Evolutionary conservation across 2,797 vertebrate genomes (phyloP).

Genomic region (Pseudochaenichthys georgianus): DNA sequence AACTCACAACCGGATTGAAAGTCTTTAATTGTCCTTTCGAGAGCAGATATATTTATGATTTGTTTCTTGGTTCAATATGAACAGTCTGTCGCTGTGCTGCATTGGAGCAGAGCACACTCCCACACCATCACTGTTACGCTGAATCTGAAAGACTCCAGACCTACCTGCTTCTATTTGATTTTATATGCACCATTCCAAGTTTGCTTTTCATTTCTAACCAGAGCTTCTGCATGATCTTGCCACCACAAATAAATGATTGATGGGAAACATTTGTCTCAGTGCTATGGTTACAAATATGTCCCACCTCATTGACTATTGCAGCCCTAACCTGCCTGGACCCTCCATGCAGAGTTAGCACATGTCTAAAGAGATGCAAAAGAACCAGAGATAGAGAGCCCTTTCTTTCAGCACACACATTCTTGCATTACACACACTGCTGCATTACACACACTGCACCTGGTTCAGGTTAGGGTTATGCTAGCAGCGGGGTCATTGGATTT

Average conservation of each 20-base stretch:
- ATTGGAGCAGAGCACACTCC: constrained; percentile 47
- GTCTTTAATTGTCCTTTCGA: constrained; percentile 30
- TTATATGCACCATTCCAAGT: constrained; percentile 55
- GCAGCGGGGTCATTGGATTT: no score
- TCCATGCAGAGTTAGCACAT: background rate
- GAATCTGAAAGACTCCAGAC: constrained; percentile 8
- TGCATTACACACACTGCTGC: no score
- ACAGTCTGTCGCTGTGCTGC: constrained; percentile 63
- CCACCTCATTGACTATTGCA: background rate
- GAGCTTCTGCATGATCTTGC: constrained; percentile 77
- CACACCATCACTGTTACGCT: constrained; percentile 30
- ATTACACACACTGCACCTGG: no score
- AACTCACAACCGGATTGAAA: constrained; percentile 32
- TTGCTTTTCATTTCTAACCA: constrained; percentile 29
- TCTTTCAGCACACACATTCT: no score
- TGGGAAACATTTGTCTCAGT: constrained; percentile 62
- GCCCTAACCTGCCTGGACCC: no score
- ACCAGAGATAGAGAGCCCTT: no score
- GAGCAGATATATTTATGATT: constrained; percentile 66
- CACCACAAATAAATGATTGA: constrained; percentile 80
- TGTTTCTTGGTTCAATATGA: constrained; percentile 52
- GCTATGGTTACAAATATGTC: constrained; percentile 18
- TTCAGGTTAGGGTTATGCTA: no score
- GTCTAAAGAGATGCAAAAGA: no score
- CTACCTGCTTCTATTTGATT: constrained; percentile 25